A percentile compares a stretch with the other conserved stretches of the same genome.
Conservation (phyloP, 2,113 vertebrate species). For the Cichladusa arquata region DNA sequence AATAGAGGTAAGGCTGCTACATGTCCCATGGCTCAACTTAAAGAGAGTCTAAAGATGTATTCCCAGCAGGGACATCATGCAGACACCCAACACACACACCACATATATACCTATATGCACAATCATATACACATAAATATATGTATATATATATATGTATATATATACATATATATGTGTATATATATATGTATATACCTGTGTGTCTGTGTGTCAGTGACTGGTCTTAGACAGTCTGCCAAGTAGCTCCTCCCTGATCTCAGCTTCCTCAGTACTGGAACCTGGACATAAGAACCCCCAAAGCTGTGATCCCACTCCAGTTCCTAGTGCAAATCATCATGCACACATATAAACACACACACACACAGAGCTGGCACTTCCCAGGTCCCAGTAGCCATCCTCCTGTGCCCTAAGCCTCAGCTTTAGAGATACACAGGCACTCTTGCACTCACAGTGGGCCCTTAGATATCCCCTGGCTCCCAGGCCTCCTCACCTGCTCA, state of each 20-base stretch:
- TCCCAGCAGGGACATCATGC: neutral
- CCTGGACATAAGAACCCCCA: neutral
- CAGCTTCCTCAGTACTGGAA: neutral
- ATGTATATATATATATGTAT: neutral
- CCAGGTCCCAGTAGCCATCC: neutral
- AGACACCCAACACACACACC: neutral
- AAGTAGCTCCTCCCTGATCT: neutral
- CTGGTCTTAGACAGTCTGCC: neutral
- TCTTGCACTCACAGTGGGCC: fast-evolving
- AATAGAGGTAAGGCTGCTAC: neutral
- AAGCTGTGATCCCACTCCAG: neutral
- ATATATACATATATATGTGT: neutral
- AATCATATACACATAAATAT: neutral
- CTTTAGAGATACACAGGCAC: neutral
- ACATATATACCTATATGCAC: neutral
- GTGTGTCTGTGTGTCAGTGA: neutral
- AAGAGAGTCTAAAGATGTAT: neutral
- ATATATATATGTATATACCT: neutral
- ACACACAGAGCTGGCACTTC: neutral
- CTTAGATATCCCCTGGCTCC: neutral
- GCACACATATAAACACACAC: too few species aligned
- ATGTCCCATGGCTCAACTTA: neutral
- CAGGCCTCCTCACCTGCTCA: neutral
- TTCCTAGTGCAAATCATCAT: neutral
- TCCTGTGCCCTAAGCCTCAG: neutral